These are phyloP conservation scores for Tor tambroides DNA, from an alignment of 2,113 vertebrate species.

Conservation along the genomic window DNA sequence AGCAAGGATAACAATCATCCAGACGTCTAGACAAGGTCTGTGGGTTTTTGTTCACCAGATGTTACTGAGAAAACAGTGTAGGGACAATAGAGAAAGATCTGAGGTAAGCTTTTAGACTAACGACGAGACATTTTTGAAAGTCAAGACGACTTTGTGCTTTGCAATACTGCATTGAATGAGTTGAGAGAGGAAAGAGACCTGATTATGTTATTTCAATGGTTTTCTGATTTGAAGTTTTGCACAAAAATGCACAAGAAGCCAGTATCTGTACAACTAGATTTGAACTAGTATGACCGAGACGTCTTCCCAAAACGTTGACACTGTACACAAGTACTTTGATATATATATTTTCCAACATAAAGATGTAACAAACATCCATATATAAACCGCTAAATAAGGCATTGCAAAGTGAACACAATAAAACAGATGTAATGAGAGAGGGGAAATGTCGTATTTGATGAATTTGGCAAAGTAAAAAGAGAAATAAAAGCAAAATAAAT, in stretches of 20 bases:
- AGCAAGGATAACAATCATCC: neutral
- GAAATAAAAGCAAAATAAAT: conserved; percentile 63
- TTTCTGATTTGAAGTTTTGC: neutral
- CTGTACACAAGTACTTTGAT: conserved; percentile 57
- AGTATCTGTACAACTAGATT: conserved; percentile 52
- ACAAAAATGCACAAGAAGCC: neutral
- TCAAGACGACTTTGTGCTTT: conserved; percentile 10
- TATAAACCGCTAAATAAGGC: conserved; percentile 76
- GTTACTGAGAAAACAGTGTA: neutral
- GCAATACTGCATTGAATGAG: conserved; percentile 14
- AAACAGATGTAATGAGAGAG: conserved; percentile 50
- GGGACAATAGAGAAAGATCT: neutral
- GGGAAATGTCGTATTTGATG: conserved; percentile 73
- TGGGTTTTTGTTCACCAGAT: neutral
- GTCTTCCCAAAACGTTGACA: conserved; percentile 51
- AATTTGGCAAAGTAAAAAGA: conserved; percentile 67
- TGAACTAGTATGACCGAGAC: conserved; percentile 23
- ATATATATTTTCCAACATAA: conserved; percentile 65
- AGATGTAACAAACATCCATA: conserved; percentile 68
- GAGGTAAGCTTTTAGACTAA: neutral
- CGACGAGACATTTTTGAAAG: conserved; percentile 1
- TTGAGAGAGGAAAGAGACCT: neutral
- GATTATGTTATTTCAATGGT: neutral
- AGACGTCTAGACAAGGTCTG: neutral
- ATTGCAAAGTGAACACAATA: conserved; percentile 70